Evolutionary conservation across 2,797 vertebrate species (phyloP).

Genomic region (Acanthurus lineatus): DNA sequence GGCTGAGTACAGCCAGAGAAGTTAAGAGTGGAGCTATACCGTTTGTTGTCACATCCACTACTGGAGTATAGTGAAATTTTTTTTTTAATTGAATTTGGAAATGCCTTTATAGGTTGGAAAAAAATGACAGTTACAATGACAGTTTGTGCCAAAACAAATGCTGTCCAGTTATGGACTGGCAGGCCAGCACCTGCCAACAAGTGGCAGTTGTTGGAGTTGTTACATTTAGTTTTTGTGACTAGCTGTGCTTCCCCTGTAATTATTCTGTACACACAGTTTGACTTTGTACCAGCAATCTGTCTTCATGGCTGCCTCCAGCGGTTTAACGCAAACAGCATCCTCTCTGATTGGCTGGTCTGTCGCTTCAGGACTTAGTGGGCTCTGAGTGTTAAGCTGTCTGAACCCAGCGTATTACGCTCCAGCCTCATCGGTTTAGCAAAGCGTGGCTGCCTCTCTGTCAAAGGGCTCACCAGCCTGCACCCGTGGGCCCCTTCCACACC

Average conservation of each 20-base stretch:
- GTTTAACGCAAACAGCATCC: conserved; percentile 45
- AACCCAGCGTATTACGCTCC: conserved; percentile 47
- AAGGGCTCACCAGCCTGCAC: conserved; percentile 51
- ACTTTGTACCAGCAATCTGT: conserved; percentile 53
- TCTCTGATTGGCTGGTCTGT: conserved; percentile 70
- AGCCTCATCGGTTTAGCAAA: conserved; percentile 64
- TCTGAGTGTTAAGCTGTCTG: conserved; percentile 70
- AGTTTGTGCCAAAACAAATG: not conserved
- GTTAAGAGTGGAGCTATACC: not conserved
- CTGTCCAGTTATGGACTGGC: not conserved
- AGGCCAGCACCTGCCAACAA: conserved; percentile 4
- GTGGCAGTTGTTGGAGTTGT: conserved; percentile 19
- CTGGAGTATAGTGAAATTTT: not conserved
- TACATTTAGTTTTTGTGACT: conserved; percentile 38
- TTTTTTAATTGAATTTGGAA: not conserved
- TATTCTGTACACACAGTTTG: conserved; percentile 48
- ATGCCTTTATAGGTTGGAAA: not conserved
- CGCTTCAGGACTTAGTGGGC: conserved; percentile 64
- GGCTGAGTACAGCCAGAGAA: not conserved
- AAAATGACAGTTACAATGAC: not conserved
- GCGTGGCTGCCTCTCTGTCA: conserved; percentile 55
- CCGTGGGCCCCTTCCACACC: conserved; percentile 59
- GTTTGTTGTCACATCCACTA: not conserved
- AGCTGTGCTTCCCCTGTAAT: conserved; percentile 42
- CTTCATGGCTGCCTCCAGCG: conserved; percentile 45